These are phyloP conservation scores for Microctenopoma stevenorrisi DNA, from an alignment of 2,797 vertebrate genomes.

Conservation along the genomic window DNA sequence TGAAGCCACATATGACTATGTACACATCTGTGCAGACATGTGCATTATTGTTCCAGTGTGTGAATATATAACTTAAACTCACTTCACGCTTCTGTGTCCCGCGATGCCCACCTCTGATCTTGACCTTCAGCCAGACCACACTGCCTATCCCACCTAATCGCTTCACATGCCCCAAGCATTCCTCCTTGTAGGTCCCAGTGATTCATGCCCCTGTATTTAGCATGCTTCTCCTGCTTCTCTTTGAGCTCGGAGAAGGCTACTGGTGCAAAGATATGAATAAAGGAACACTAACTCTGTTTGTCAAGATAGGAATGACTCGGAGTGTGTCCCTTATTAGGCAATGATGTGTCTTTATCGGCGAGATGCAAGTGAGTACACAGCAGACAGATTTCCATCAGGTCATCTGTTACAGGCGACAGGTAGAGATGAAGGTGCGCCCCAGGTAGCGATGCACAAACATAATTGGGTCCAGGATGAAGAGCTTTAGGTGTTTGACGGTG, in stretches of 20 bases:
- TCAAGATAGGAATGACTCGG: slow-evolving; percentile 49
- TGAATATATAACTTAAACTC: slow-evolving; percentile 20
- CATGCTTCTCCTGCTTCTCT: slow-evolving; percentile 55
- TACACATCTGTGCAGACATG: not conserved
- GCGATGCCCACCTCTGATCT: slow-evolving; percentile 34
- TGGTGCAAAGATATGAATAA: slow-evolving; percentile 50
- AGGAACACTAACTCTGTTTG: slow-evolving; percentile 50
- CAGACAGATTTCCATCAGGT: slow-evolving; percentile 46
- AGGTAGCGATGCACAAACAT: slow-evolving; percentile 28
- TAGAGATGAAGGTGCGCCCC: slow-evolving; percentile 37
- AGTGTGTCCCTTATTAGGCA: slow-evolving; percentile 19
- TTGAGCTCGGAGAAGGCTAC: slow-evolving; percentile 48
- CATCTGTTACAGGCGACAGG: slow-evolving; percentile 59
- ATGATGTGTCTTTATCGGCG: slow-evolving; percentile 55
- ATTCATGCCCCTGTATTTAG: slow-evolving; percentile 49
- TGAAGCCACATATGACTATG: not conserved
- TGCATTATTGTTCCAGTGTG: not conserved
- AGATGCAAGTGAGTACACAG: slow-evolving; percentile 19
- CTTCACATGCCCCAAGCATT: slow-evolving; percentile 37
- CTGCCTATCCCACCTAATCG: slow-evolving; percentile 34
- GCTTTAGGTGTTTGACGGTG: slow-evolving; percentile 47
- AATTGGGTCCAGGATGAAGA: slow-evolving; percentile 54
- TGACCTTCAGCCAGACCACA: slow-evolving; percentile 60
- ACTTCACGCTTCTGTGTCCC: slow-evolving; percentile 22
- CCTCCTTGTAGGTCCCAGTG: slow-evolving; percentile 46